Percentiles rank a stretch among this genome's conserved stretches.
phyloP scores from a whole-genome alignment of 2,888 invertebrate species.

The Drosophila infuscata region DNA sequence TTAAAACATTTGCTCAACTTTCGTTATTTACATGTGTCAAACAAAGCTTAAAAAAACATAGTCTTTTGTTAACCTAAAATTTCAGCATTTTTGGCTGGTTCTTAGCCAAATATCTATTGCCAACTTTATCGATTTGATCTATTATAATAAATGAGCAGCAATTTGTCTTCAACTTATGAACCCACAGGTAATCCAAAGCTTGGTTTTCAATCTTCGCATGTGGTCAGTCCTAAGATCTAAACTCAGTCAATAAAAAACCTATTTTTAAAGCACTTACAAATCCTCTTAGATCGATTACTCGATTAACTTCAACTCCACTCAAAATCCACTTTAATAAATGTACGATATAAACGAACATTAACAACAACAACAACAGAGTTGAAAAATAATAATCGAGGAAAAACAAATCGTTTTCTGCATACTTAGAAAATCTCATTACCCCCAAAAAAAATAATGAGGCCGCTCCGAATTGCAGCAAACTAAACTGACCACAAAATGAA shows the following conservation, averaged over 20 bases:
- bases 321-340: constrained; percentile 31
- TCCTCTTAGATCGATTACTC: constrained; percentile 21
- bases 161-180: not conserved
- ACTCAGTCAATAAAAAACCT: constrained; percentile 13
- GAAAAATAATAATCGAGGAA: constrained; percentile 28
- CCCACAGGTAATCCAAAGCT: not conserved
- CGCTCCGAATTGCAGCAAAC: constrained; percentile 44
- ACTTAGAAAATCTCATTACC: constrained; percentile 65
- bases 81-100: not conserved
- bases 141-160: constrained; percentile 11
- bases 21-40: constrained; percentile 47
- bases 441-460: constrained; percentile 58
- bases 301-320: constrained; percentile 12
- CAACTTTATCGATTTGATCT: constrained; percentile 5
- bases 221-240: constrained; percentile 12
- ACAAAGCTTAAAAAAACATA: not conserved
- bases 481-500: constrained; percentile 37
- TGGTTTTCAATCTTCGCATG: constrained; percentile 12
- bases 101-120: not conserved
- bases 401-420: constrained; percentile 38
- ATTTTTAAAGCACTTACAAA: constrained; percentile 34
- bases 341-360: constrained; percentile 18
- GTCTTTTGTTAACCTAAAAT: constrained; percentile 10
- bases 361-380: not conserved
- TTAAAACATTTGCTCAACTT: constrained; percentile 36